These are phyloP conservation scores for Stenolophus ochropezus DNA, from an alignment of 2,888 invertebrate species.

Conservation along the genomic window DNA sequence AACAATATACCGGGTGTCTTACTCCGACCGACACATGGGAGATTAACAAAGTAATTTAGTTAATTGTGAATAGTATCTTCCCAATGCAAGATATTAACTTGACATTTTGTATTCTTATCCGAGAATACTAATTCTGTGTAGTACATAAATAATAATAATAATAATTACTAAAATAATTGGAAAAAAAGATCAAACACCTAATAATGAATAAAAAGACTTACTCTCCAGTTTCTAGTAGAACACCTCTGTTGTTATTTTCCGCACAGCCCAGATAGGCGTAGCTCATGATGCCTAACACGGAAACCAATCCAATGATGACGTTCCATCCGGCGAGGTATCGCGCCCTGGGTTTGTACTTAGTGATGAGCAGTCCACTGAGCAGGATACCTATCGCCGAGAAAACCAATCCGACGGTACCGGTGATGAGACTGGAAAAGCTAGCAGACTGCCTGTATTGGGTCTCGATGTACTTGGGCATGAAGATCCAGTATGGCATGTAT, in stretches of 20 bases:
- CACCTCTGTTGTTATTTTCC: slow-evolving; percentile 76
- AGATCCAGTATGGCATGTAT: slow-evolving; percentile 86
- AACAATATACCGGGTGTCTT: too few species aligned
- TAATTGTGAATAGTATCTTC: too few species aligned
- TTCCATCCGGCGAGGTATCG: slow-evolving; percentile 82
- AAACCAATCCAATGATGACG: slow-evolving; percentile 78
- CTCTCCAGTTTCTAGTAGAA: slow-evolving; percentile 71
- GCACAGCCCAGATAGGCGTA: slow-evolving; percentile 82
- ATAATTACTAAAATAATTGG: background rate
- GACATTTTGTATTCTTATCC: too few species aligned
- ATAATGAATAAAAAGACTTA: too few species aligned
- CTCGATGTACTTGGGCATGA: slow-evolving; percentile 89
- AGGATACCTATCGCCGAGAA: slow-evolving; percentile 82
- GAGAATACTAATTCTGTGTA: too few species aligned
- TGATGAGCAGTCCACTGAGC: slow-evolving; percentile 80
- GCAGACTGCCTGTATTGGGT: slow-evolving; percentile 87
- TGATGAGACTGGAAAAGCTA: slow-evolving; percentile 83
- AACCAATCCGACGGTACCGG: slow-evolving; percentile 82
- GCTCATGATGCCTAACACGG: slow-evolving; percentile 78
- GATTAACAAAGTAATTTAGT: too few species aligned
- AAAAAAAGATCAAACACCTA: background rate
- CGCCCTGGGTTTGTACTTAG: slow-evolving; percentile 80
- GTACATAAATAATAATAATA: too few species aligned
- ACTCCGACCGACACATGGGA: too few species aligned
- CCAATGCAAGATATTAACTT: too few species aligned